Percentiles rank a stretch among this genome's conserved stretches.
These are phyloP conservation scores for Teleopsis dalmanni DNA, from an alignment of 1,140 invertebrate species.

Conservation along the genomic window DNA sequence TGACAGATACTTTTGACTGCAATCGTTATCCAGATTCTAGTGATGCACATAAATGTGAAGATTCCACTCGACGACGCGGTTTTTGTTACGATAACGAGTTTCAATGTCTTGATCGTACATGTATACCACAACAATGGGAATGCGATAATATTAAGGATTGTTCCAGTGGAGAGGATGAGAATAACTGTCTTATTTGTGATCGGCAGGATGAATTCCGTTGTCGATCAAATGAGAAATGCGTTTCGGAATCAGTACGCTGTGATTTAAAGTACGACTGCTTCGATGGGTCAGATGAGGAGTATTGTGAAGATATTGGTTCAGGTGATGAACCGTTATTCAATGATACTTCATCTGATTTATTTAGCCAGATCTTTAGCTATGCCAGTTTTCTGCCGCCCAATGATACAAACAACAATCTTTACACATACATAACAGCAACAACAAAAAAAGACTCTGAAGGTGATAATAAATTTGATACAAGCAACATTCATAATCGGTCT, in stretches of 20 bases:
- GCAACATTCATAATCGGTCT: constrained; percentile 15
- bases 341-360: constrained; percentile 30
- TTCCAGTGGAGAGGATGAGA: constrained; percentile 55
- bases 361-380: constrained; percentile 35
- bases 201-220: constrained; percentile 51
- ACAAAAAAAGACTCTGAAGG: constrained; percentile 36
- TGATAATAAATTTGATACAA: constrained; percentile 30
- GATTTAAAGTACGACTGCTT: constrained; percentile 76
- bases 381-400: constrained; percentile 37
- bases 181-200: constrained; percentile 51
- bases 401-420: constrained; percentile 33
- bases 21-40: constrained; percentile 52
- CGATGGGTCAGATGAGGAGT: constrained; percentile 68
- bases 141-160: constrained; percentile 64
- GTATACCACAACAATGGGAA: constrained; percentile 53
- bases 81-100: constrained; percentile 53
- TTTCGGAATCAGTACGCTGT: constrained; percentile 66
- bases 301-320: constrained; percentile 45
- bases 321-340: constrained; percentile 26
- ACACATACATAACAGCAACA: constrained; percentile 33
- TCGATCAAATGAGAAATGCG: constrained; percentile 54
- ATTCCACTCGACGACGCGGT: constrained; percentile 38
- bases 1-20: constrained; percentile 53
- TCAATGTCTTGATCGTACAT: constrained; percentile 56
- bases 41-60: constrained; percentile 43